Conservation (phyloP, 2,888 invertebrate species). For the Trachelus tabidus region DNA sequence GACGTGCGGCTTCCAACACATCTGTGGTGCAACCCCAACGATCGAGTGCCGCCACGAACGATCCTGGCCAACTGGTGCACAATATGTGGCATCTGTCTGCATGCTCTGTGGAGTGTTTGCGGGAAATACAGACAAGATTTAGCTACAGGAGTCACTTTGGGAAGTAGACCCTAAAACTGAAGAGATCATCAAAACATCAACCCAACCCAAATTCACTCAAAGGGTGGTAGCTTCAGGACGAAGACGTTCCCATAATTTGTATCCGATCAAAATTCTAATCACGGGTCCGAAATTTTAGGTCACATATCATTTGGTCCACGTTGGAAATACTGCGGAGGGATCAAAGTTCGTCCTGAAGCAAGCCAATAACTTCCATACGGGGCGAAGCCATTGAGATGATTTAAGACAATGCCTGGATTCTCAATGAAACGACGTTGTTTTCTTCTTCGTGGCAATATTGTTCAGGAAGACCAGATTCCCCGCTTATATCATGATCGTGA, state of each 20-base stretch:
- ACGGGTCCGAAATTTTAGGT: neutral
- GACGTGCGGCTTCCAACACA: slow-evolving; percentile 29
- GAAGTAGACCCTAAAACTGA: neutral
- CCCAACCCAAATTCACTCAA: too few species aligned
- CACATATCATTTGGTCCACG: neutral
- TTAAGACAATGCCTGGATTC: slow-evolving; percentile 39
- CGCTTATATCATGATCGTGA: slow-evolving; percentile 31
- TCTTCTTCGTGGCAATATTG: slow-evolving; percentile 42
- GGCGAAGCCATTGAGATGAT: slow-evolving; percentile 43
- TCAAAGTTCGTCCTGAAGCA: neutral
- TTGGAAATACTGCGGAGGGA: neutral
- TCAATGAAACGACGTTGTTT: slow-evolving; percentile 37
- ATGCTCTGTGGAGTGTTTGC: slow-evolving; percentile 44
- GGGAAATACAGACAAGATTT: slow-evolving; percentile 37
- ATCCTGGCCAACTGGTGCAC: slow-evolving; percentile 36
- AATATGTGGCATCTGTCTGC: slow-evolving; percentile 45
- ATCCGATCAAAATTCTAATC: neutral
- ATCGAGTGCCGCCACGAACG: slow-evolving; percentile 31
- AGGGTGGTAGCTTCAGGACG: too few species aligned
- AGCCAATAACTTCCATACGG: neutral
- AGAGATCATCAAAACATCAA: neutral
- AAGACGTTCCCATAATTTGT: neutral
- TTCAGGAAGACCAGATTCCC: slow-evolving; percentile 21
- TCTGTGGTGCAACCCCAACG: slow-evolving; percentile 45
- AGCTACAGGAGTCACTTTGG: neutral